Evolutionary conservation across 2,113 vertebrate species (phyloP), one percentile per base, ranked within the genome.

Genomic region (Platysternon megacephalum): DNA sequence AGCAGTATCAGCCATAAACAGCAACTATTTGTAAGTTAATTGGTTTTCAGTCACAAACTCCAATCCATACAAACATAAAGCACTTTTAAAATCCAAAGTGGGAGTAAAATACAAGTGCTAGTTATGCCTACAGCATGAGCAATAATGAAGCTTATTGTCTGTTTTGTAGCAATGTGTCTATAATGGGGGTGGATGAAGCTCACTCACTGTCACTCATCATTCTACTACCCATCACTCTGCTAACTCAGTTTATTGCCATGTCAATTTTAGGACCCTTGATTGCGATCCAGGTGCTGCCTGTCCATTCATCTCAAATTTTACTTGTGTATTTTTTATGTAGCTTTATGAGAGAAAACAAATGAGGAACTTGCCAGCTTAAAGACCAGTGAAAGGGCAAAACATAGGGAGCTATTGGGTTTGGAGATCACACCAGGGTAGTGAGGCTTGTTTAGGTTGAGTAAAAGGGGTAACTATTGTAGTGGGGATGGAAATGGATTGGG

Each of bases 1-100:
- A 79, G 78, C 65, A 55, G 26, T 89, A 94, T 92, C 83, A 78
- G 82, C 92, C 92, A 68, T 93, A 95, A 82, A 89, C 92, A 95
- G 84, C 93, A 90, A 78, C 46, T 95, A 81, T 85, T 72, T 72
- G n/a, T 92, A 86, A 5, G 72, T 89, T 81, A 82, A 95, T 90
- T 96, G 94, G 93, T 92, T 97, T 96, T 89, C 84, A 83, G 74
- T 97, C 93, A 84, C 49, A 84, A 95, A n/a, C 56, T 88, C 81
- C 56, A 88, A 65, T 94, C 74, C 79, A 76, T 92, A 85, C 68
- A 81, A 91, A 89, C 84, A 92, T 86, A 76, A 82, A 90, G 92
- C 58, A 81, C 95, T 79, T 95, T 93, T 93, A 76, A 95, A 86
- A 68, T 79, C 32, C 65, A 86, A 93, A 94, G 42, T 89, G 72